Evolutionary conservation across 2,888 invertebrate genomes (phyloP).

Genomic region (Amorpha juglandis): DNA sequence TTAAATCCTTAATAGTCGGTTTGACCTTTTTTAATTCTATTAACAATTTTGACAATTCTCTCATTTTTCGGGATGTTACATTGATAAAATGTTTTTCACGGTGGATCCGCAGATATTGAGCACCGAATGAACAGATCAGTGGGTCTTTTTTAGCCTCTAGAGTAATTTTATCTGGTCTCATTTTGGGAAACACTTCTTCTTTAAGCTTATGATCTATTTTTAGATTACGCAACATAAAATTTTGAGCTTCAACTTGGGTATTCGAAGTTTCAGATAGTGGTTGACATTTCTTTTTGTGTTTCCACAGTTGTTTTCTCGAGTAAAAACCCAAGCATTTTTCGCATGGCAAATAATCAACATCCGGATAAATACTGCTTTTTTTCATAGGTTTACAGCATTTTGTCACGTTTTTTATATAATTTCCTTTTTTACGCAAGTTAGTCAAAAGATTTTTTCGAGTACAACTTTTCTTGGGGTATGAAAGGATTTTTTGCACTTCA

Average conservation of each 20-base stretch:
- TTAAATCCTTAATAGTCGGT: conserved; percentile 28
- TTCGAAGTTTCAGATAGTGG: conserved; percentile 14
- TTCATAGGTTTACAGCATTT: conserved; percentile 4
- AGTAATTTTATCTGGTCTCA: neutral
- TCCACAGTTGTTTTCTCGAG: conserved; percentile 3
- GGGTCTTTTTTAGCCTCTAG: neutral
- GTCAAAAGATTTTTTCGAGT: conserved; percentile 1
- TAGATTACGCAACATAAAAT: neutral
- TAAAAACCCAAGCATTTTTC: neutral
- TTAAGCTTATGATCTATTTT: neutral
- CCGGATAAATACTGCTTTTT: neutral
- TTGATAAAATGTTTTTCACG: conserved; percentile 38
- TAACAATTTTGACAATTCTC: conserved; percentile 35
- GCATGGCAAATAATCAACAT: neutral
- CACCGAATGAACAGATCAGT: neutral
- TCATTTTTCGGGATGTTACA: conserved; percentile 35
- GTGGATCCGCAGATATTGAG: conserved; percentile 26
- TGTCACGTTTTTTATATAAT: conserved; percentile 6
- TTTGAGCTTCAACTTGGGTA: neutral
- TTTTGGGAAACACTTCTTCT: neutral
- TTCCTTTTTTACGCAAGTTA: conserved; percentile 1
- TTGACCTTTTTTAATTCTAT: conserved; percentile 33
- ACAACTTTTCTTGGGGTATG: conserved; percentile 3
- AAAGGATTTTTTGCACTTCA: neutral
- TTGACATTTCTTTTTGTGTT: neutral